These are phyloP conservation scores for Cololabis saira DNA, from an alignment of 2,113 vertebrate genomes.

Conservation along the genomic window DNA sequence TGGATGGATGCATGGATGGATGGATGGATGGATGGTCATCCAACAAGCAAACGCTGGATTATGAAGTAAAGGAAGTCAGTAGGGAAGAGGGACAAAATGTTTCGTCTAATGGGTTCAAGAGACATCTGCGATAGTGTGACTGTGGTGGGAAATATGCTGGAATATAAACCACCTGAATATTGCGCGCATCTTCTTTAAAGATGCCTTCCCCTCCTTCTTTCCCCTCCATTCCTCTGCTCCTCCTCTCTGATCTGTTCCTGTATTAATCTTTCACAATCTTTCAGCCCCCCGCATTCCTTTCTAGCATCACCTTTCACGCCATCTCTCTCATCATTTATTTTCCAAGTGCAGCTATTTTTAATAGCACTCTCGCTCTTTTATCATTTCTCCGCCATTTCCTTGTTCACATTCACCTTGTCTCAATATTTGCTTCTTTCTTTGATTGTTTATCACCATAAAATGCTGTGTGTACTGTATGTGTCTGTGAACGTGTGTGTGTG, in stretches of 20 bases:
- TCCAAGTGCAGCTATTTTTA: background rate
- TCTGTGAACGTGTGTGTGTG: background rate
- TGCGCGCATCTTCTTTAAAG: background rate
- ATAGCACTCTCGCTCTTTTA: background rate
- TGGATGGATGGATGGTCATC: too few relatives aligned
- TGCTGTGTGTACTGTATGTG: background rate
- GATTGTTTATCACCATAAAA: slow-evolving; percentile 26
- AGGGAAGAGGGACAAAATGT: background rate
- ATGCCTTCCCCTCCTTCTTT: slow-evolving; percentile 4
- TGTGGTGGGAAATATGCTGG: slow-evolving; percentile 15
- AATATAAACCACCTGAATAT: slow-evolving; percentile 38
- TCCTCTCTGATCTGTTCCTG: slow-evolving; percentile 18
- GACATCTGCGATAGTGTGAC: background rate
- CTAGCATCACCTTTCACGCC: slow-evolving; percentile 9
- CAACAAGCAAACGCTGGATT: background rate
- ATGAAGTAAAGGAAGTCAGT: background rate
- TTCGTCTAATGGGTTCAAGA: slow-evolving; percentile 1
- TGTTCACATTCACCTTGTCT: slow-evolving; percentile 27
- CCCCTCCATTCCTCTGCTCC: background rate
- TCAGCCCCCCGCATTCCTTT: background rate
- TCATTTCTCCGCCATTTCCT: slow-evolving; percentile 7
- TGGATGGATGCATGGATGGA: too few relatives aligned
- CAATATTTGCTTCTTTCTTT: slow-evolving; percentile 11
- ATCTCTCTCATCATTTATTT: background rate
- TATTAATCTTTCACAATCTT: slow-evolving; percentile 10